Base-by-base conservation (phyloP, 1,140 invertebrate species). In the Portunus trituberculatus region DNA sequence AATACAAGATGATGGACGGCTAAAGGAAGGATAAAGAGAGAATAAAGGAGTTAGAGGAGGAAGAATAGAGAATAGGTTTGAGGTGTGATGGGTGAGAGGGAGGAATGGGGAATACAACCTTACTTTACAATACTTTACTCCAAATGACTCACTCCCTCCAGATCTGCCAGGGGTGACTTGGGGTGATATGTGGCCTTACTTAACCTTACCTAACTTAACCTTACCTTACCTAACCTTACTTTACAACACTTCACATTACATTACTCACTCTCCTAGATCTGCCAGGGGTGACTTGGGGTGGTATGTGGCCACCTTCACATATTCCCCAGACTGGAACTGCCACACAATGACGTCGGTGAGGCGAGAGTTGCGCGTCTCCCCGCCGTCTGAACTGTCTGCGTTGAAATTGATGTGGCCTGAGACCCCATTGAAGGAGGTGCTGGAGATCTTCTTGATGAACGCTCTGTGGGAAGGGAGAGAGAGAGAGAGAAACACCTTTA, bases 371-470 rank as follows among this genome's bases (percentile, higher is more conserved):
- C 67, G 67, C 2, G 67, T 76, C 67, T 76, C 67, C 20, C 12
- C n/a, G 67, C 67, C 67, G 20, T n/a, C 12, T 0, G 98, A 98
- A 12, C 98, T 97, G 0, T 98, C 98, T 6, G 97, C 96, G 25
- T 87, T 92, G 96, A 99, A 99, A 94, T 97, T 97, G 4, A 99
- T 98, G 52, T 97, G 97, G 0, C 98, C 98, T 6, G 98, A 98
- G 0, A 98, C 98, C 3, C 98, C 98, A 76, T 97, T 96, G 96
- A 98, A 99, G 96, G 98, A 97, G 0, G 98, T 98, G 46, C 97
- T 95, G 89, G 97, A 97, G 20, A 97, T 96, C 28, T 97, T 96
- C 6, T 97, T 96, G 25, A 97, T 97, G 95, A 97, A 97, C n/a
- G 96, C 96, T 31, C 97, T 97, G 96, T 46, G 96, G 67, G 67